These are phyloP conservation scores for Melanotaenia parkinsoni DNA, from an alignment of 2,797 vertebrate genomes.

Conservation along the genomic window DNA sequence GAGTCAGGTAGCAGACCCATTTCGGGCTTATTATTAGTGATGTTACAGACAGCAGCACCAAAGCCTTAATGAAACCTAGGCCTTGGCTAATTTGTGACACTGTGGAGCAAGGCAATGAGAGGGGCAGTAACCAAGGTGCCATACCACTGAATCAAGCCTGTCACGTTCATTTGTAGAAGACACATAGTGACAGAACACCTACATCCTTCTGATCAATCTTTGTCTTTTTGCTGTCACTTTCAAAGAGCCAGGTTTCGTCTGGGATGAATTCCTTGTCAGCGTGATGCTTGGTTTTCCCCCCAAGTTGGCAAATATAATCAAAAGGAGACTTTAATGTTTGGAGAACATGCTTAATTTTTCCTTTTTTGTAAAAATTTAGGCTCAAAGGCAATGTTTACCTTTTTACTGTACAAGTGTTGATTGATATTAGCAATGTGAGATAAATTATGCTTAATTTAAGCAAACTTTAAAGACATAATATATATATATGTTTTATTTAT, in stretches of 20 bases:
- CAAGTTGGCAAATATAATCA: not conserved
- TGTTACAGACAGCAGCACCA: conserved; percentile 75
- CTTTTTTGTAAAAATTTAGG: no score
- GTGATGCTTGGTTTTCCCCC: conserved; percentile 16
- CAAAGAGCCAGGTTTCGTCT: conserved; percentile 24
- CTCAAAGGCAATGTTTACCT: no score
- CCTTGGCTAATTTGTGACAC: conserved; percentile 86
- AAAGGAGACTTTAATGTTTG: not conserved
- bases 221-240: conserved; percentile 22
- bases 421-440: no score
- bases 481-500: no score
- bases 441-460: no score
- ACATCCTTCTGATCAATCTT: conserved; percentile 46
- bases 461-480: no score
- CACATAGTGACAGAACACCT: conserved; percentile 43
- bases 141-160: conserved; percentile 68
- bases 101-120: conserved; percentile 75
- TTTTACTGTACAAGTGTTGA: no score
- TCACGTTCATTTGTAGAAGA: conserved; percentile 76
- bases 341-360: no score
- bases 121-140: conserved; percentile 68
- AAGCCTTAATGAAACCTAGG: conserved; percentile 88
- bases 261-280: conserved; percentile 19
- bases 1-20: conserved; percentile 60
- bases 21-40: conserved; percentile 82